Percentiles rank a stretch among this genome's conserved stretches.
These are phyloP conservation scores for Bilobella aurantiaca DNA, from an alignment of 1,140 invertebrate genomes.

Conservation along the genomic window DNA sequence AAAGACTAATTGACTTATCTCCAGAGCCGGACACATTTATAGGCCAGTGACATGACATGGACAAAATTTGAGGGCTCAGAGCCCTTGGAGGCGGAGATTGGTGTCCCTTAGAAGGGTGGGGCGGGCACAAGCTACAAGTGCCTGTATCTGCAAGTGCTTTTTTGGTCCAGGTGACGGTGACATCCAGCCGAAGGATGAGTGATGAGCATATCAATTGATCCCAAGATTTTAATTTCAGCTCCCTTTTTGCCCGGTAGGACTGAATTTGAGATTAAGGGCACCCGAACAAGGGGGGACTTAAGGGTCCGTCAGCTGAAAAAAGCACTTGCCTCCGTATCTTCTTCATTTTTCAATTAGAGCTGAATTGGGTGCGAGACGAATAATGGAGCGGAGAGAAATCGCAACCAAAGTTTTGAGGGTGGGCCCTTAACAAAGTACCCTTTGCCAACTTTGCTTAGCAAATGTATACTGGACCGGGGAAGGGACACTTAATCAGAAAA, in stretches of 20 bases:
- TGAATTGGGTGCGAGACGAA: constrained; percentile 11
- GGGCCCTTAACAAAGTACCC: not conserved
- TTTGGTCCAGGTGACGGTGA: not conserved
- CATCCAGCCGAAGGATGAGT: not conserved
- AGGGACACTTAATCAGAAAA: too few species aligned
- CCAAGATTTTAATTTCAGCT: not conserved
- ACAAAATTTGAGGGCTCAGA: too few species aligned
- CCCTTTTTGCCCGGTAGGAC: not conserved
- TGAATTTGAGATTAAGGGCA: not conserved
- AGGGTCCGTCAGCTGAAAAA: constrained; percentile 30
- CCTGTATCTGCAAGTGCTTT: too few species aligned
- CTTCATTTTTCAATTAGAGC: constrained; percentile 1
- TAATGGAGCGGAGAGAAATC: not conserved
- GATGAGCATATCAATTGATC: constrained; percentile 1
- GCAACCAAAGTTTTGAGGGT: not conserved
- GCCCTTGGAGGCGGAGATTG: too few species aligned
- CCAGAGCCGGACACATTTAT: too few species aligned
- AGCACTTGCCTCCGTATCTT: constrained; percentile 23
- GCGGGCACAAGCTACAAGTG: not conserved
- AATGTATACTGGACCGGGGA: too few species aligned
- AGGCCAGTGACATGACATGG: too few species aligned
- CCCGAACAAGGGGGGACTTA: not conserved
- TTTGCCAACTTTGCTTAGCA: not conserved
- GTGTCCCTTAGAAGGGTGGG: too few species aligned
- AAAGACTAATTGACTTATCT: too few species aligned